Conservation (phyloP, 2,888 invertebrate species). For the Schrankia costaestrigalis region DNA sequence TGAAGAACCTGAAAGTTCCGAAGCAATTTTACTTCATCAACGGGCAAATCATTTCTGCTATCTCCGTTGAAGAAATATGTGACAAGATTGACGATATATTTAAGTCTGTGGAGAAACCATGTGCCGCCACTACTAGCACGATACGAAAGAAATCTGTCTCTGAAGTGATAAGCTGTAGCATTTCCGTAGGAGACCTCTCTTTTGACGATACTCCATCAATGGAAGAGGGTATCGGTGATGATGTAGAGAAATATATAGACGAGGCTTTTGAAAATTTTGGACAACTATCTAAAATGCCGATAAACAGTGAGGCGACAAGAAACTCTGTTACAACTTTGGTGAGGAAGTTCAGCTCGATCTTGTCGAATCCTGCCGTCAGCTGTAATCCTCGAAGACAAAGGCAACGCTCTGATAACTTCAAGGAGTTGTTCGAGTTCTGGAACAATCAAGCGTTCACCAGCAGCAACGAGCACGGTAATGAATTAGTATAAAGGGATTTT, state of each 20-base stretch:
- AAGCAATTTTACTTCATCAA: conserved; percentile 27
- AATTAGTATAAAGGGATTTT: too few species aligned
- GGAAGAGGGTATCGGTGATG: conserved; percentile 40
- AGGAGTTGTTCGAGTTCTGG: conserved; percentile 58
- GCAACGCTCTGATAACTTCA: conserved; percentile 57
- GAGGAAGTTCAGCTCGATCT: conserved; percentile 54
- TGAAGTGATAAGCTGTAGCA: conserved; percentile 60
- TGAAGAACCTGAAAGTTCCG: conserved; percentile 45
- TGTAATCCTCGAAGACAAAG: conserved; percentile 51
- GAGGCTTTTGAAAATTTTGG: conserved; percentile 62
- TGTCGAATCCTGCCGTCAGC: conserved; percentile 47
- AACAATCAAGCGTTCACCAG: conserved; percentile 7
- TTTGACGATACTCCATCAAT: conserved; percentile 59
- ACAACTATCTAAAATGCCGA: conserved; percentile 39
- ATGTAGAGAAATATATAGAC: conserved; percentile 61
- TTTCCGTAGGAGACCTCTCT: conserved; percentile 54
- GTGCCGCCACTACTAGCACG: conserved; percentile 53
- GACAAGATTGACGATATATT: conserved; percentile 65
- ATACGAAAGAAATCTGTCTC: conserved; percentile 43
- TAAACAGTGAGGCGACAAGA: conserved; percentile 38
- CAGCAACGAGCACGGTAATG: too few species aligned
- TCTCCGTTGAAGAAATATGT: conserved; percentile 64
- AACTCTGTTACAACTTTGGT: conserved; percentile 66
- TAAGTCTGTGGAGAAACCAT: conserved; percentile 63
- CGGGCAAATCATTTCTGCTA: conserved; percentile 60